Base-by-base conservation (phyloP, 35 echinoderm and acorn worm genomes). In the Eucidaris tribuloides region DNA sequence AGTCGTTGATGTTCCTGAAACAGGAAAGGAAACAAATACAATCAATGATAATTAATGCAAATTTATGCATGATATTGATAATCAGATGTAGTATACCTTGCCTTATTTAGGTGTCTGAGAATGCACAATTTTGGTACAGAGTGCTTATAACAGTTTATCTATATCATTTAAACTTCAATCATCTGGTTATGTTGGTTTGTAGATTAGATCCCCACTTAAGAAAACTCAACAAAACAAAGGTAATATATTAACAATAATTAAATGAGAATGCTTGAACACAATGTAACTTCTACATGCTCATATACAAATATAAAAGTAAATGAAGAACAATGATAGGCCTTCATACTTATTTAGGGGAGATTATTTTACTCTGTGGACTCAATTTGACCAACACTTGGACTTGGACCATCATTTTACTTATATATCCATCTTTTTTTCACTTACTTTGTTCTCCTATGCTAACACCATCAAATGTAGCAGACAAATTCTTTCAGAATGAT, bases 1-100 rank as follows among this genome's bases (percentile, higher is more conserved):
- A 97, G 89, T 56, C 94, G 40, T 61, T 91, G 72, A 63, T 97
- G 94, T 81, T 97, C 94, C 94, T 96, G 58, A 29, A n/a, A n/a
- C n/a, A n/a, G n/a, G 68, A 19, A 42, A 48, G 63, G 37, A 83
- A 49, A 80, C 65, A 50, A 43, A 42, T 52, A 65, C 65, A 45
- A 24, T 29, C 46, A 42, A 45, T 33, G 4, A 52, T 43, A 30
- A 72, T 45, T 20, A 85, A 23, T 0, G 6, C 14, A 0, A 28
- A 49, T n/a, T 63, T 15, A 55, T 19, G 15, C 17, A 28, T 19
- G 23, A 4, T 44, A 2, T 32, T 6, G 41, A 64, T 58, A 58
- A 58, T 18, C n/a, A n/a, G n/a, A n/a, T n/a, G n/a, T n/a, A n/a
- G 20, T 58, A 38, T 36, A 25, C 25, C 81, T 36, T 15, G 14